phyloP scores from a whole-genome alignment of 2,113 vertebrate species.

The Melanostigma gelatinosum region DNA sequence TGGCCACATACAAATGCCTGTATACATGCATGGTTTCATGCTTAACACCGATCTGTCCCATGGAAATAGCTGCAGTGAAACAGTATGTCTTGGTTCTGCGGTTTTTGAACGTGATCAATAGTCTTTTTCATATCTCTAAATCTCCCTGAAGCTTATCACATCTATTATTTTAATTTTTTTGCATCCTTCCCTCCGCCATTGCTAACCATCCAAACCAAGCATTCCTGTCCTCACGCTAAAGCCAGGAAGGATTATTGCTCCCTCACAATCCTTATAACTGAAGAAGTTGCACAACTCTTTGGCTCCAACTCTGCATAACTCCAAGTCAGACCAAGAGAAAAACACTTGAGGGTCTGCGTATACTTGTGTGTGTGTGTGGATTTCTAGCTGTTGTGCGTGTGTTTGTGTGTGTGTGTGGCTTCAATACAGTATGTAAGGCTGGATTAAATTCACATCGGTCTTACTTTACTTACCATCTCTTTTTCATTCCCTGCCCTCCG shows the following conservation, averaged over 20 bases:
- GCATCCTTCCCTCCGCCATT: slow-evolving; percentile 12
- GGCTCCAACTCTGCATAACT: slow-evolving; percentile 63
- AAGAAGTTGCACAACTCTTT: slow-evolving; percentile 73
- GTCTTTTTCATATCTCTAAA: neutral
- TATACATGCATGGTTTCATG: slow-evolving; percentile 21
- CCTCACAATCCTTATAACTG: slow-evolving; percentile 42
- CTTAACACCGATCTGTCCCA: slow-evolving; percentile 10
- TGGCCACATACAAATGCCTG: slow-evolving; percentile 24
- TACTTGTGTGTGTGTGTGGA: slow-evolving; percentile 21
- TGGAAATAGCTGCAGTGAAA: slow-evolving; percentile 8
- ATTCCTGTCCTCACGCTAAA: slow-evolving; percentile 53
- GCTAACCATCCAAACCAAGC: slow-evolving; percentile 49
- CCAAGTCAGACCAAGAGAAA: slow-evolving; percentile 56
- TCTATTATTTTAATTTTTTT: slow-evolving; percentile 3
- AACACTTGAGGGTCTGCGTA: slow-evolving; percentile 55
- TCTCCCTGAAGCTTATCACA: slow-evolving; percentile 2
- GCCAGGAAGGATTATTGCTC: slow-evolving; percentile 55
- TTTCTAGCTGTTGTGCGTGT: slow-evolving; percentile 13
- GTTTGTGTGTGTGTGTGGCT: slow-evolving; percentile 17
- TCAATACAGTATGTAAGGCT: slow-evolving; percentile 14
- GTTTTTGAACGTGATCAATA: neutral
- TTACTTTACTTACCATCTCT: slow-evolving; percentile 27
- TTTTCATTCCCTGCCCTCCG: slow-evolving; percentile 24
- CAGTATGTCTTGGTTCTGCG: slow-evolving; percentile 1
- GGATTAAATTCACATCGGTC: slow-evolving; percentile 47